A percentile compares a stretch with the other conserved stretches of the same genome.
These are phyloP conservation scores for Neocloeon triangulifer DNA, from an alignment of 1,140 invertebrate species.

Conservation along the genomic window DNA sequence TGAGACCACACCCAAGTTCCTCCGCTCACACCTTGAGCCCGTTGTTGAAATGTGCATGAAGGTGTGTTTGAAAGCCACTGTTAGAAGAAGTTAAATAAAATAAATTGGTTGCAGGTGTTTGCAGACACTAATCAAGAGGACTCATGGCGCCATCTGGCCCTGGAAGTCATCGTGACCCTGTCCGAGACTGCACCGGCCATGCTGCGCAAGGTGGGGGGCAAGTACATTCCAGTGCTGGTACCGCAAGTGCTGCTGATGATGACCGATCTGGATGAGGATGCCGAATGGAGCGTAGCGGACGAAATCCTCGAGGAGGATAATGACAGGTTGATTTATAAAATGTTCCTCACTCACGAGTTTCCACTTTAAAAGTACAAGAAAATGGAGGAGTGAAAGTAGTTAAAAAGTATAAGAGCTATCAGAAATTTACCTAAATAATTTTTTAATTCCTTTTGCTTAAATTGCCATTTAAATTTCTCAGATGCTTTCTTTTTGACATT, in stretches of 20 bases:
- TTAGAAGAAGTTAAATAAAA: not conserved
- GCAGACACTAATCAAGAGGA: slow-evolving; percentile 52
- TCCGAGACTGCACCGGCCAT: slow-evolving; percentile 88
- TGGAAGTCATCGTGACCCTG: slow-evolving; percentile 87
- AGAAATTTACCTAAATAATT: too few relatives aligned
- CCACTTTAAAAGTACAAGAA: too few relatives aligned
- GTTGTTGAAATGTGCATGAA: slow-evolving; percentile 84
- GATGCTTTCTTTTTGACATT: too few relatives aligned
- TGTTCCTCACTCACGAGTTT: too few relatives aligned
- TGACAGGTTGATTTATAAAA: slow-evolving; percentile 28
- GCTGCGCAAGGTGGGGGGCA: slow-evolving; percentile 70
- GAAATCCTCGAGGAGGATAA: slow-evolving; percentile 69
- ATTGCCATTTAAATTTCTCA: too few relatives aligned
- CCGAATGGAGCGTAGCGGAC: slow-evolving; percentile 57
- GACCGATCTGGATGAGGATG: slow-evolving; percentile 89
- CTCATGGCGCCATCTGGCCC: slow-evolving; percentile 66
- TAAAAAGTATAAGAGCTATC: too few relatives aligned
- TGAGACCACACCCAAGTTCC: slow-evolving; percentile 78
- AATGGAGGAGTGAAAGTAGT: too few relatives aligned
- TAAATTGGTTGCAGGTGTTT: slow-evolving; percentile 24
- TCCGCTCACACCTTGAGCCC: slow-evolving; percentile 62
- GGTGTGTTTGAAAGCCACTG: slow-evolving; percentile 25
- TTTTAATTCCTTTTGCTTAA: too few relatives aligned
- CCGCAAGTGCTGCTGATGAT: slow-evolving; percentile 81
- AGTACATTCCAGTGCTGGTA: slow-evolving; percentile 56